Percentiles rank a stretch among this genome's conserved stretches.
These are phyloP conservation scores for Pristis pectinata DNA, from an alignment of 2,797 vertebrate genomes.

Conservation along the genomic window DNA sequence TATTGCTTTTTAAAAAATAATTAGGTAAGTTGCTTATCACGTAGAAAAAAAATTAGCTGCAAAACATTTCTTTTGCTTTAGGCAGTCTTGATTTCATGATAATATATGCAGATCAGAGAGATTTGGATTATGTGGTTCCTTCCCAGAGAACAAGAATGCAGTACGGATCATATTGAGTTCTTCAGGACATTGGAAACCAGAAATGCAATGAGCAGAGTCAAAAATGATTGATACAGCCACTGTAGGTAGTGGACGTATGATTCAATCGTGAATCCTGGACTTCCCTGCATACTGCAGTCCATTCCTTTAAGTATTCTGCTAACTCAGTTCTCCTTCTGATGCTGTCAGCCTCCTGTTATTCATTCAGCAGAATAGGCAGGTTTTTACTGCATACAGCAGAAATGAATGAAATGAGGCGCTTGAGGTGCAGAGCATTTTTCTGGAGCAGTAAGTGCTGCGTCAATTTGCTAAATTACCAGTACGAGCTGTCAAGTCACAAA, in stretches of 20 bases:
- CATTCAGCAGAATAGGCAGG: no score
- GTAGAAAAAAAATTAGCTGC: background rate
- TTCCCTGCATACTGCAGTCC: background rate
- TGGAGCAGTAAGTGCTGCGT: constrained; percentile 1
- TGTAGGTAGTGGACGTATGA: background rate
- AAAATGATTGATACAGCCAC: background rate
- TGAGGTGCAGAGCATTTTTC: background rate
- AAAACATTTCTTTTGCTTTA: background rate
- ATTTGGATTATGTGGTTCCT: background rate
- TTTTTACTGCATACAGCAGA: background rate
- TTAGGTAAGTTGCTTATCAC: background rate
- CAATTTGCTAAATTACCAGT: constrained; percentile 23
- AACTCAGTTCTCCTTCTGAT: background rate
- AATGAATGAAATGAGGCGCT: background rate
- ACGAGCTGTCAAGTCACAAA: background rate
- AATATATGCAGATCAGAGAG: no score
- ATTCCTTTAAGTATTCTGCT: background rate
- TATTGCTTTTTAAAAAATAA: background rate
- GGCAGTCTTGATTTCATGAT: background rate
- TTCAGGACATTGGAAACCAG: background rate
- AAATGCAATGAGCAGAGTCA: background rate
- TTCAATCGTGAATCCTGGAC: background rate
- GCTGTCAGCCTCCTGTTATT: background rate
- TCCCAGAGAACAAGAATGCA: background rate
- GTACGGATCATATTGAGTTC: background rate